phyloP scores from a whole-genome alignment of 1,140 invertebrate species.

The Latrodectus geometricus region DNA sequence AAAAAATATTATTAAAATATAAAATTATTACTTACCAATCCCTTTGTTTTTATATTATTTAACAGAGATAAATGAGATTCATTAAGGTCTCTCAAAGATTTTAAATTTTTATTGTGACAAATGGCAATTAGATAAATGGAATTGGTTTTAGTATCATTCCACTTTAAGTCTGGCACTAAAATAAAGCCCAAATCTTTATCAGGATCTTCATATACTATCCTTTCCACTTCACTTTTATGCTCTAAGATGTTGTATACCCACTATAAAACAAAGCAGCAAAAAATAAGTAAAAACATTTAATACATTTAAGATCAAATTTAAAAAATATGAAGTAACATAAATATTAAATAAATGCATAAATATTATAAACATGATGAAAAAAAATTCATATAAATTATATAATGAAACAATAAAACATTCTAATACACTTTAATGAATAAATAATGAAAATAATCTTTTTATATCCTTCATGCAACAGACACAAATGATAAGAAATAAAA shows the following conservation, averaged over 20 bases:
- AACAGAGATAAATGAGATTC: slow-evolving; percentile 83
- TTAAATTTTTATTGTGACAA: slow-evolving; percentile 78
- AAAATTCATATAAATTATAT: too few species aligned
- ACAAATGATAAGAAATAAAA: too few species aligned
- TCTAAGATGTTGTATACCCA: slow-evolving; percentile 97
- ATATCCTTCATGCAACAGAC: too few species aligned
- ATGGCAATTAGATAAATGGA: slow-evolving; percentile 88
- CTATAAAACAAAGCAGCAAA: slow-evolving; percentile 73
- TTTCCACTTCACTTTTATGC: slow-evolving; percentile 87
- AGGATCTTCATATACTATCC: slow-evolving; percentile 86
- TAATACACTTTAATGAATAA: too few species aligned
- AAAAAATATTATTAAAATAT: slow-evolving; percentile 22
- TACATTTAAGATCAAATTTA: background rate
- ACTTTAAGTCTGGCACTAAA: slow-evolving; percentile 92
- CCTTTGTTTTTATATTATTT: slow-evolving; percentile 82
- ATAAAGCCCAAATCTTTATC: slow-evolving; percentile 87
- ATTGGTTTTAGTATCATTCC: slow-evolving; percentile 73
- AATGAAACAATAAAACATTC: too few species aligned
- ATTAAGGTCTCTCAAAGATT: slow-evolving; percentile 86
- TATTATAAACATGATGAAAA: too few species aligned
- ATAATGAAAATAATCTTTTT: too few species aligned
- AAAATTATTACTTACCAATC: slow-evolving; percentile 72
- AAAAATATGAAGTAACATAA: too few species aligned
- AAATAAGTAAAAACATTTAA: background rate
- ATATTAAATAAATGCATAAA: too few species aligned